Evolutionary conservation across 2,888 invertebrate genomes (phyloP).

Genomic region (Drosophila flavopinicola): DNA sequence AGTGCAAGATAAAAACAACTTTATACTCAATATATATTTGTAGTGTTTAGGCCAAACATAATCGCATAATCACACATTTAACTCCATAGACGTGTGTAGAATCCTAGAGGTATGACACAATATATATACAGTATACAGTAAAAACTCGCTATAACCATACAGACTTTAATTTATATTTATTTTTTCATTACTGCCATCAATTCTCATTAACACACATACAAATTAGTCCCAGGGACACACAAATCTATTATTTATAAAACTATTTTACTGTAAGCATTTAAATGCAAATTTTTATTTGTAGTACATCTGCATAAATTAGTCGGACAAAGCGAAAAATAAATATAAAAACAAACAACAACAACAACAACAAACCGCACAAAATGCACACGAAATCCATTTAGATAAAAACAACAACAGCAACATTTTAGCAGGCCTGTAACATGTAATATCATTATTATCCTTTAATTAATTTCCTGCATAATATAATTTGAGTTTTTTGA

Average conservation of each 20-base stretch:
- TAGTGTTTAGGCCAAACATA: conserved; percentile 50
- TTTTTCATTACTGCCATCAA: conserved; percentile 41
- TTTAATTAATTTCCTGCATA: conserved; percentile 76
- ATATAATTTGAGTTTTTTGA: conserved; percentile 45
- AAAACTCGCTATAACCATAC: conserved; percentile 3
- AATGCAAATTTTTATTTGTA: conserved; percentile 75
- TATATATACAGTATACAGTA: conserved; percentile 20
- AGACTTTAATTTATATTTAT: neutral
- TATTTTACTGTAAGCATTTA: conserved; percentile 65
- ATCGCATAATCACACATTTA: conserved; percentile 38
- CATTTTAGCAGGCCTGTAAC: conserved; percentile 50
- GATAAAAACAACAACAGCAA: conserved; percentile 64
- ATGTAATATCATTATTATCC: conserved; percentile 62
- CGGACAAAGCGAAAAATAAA: conserved; percentile 17
- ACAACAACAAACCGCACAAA: conserved; percentile 10
- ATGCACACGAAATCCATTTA: conserved; percentile 59
- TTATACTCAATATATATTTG: conserved; percentile 34
- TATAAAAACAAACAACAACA: conserved; percentile 7
- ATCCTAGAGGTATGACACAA: conserved; percentile 53
- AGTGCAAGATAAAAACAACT: conserved; percentile 22
- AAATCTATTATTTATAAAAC: conserved; percentile 68
- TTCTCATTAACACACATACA: too few relatives aligned
- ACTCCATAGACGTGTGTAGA: conserved; percentile 25
- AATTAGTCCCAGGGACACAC: conserved; percentile 46
- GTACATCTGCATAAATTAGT: conserved; percentile 69